These are phyloP conservation scores for Augochlora pura DNA, from an alignment of 1,140 invertebrate genomes.

Conservation along the genomic window DNA sequence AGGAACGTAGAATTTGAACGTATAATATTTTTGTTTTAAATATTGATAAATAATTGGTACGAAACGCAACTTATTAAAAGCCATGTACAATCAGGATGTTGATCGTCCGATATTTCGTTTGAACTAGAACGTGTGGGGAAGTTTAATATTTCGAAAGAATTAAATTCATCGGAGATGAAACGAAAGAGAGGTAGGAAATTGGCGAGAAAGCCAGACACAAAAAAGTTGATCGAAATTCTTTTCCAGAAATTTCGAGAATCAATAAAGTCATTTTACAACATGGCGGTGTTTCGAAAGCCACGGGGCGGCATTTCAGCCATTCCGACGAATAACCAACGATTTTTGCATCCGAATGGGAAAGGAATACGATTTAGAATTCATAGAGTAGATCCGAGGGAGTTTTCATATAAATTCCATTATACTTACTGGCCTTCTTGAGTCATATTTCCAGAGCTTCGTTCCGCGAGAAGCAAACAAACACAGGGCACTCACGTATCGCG, in stretches of 20 bases:
- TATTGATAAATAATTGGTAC: constrained; percentile 1
- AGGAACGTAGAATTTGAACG: not conserved
- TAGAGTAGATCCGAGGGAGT: not conserved
- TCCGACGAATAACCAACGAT: constrained; percentile 1
- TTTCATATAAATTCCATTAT: constrained; percentile 33
- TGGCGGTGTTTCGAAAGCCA: constrained; percentile 72
- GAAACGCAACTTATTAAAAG: constrained; percentile 29
- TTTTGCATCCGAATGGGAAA: not conserved
- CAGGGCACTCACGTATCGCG: constrained; percentile 63
- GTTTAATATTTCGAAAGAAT: not conserved
- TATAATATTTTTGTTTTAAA: not conserved
- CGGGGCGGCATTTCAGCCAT: constrained; percentile 48
- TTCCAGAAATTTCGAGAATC: constrained; percentile 77
- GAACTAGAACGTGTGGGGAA: not conserved
- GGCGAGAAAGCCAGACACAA: not conserved
- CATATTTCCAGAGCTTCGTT: constrained; percentile 68
- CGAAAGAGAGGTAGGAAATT: not conserved
- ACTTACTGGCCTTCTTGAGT: constrained; percentile 78
- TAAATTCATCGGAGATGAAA: not conserved
- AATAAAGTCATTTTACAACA: constrained; percentile 75
- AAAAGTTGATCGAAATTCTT: constrained; percentile 29
- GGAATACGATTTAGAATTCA: not conserved
- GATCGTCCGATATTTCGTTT: not conserved
- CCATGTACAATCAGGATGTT: not conserved
- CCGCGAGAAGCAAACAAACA: constrained; percentile 69